phyloP scores from a whole-genome alignment of 2,797 vertebrate species.

The Acanthurus leucopareius region DNA sequence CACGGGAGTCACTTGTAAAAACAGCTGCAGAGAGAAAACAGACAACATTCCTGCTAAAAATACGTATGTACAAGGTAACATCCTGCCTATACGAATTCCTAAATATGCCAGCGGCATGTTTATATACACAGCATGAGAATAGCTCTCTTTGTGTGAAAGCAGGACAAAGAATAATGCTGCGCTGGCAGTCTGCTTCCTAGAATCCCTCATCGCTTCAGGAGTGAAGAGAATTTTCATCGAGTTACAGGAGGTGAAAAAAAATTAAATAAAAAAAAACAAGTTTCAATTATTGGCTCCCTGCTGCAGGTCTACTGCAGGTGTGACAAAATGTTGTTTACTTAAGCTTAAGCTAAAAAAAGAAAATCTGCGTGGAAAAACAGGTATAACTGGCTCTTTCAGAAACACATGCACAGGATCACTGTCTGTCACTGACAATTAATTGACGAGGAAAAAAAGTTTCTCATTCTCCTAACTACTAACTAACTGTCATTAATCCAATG shows the following conservation, averaged over 20 bases:
- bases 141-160: slow-evolving; percentile 57
- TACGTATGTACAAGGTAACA: slow-evolving; percentile 43
- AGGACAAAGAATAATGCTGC: slow-evolving; percentile 73
- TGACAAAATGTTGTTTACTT: slow-evolving; percentile 58
- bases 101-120: slow-evolving; percentile 55
- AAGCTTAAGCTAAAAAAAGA: slow-evolving; percentile 25
- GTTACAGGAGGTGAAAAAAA: slow-evolving; percentile 42
- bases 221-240: slow-evolving; percentile 44
- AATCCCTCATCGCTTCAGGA: slow-evolving; percentile 51
- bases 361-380: slow-evolving; percentile 16
- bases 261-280: not conserved
- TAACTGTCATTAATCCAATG: too few relatives aligned
- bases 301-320: slow-evolving; percentile 51
- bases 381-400: slow-evolving; percentile 32
- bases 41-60: slow-evolving; percentile 48
- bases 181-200: slow-evolving; percentile 53
- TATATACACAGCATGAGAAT: slow-evolving; percentile 64
- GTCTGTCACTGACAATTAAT: slow-evolving; percentile 36
- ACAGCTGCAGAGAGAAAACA: slow-evolving; percentile 25
- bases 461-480: not conserved
- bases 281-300: slow-evolving; percentile 63
- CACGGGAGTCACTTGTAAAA: not conserved
- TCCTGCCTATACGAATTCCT: slow-evolving; percentile 43
- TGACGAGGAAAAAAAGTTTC: slow-evolving; percentile 44
- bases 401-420: not conserved